These are phyloP conservation scores for Myotis findleyi DNA, from an alignment of 2,797 vertebrate genomes.

Conservation along the genomic window DNA sequence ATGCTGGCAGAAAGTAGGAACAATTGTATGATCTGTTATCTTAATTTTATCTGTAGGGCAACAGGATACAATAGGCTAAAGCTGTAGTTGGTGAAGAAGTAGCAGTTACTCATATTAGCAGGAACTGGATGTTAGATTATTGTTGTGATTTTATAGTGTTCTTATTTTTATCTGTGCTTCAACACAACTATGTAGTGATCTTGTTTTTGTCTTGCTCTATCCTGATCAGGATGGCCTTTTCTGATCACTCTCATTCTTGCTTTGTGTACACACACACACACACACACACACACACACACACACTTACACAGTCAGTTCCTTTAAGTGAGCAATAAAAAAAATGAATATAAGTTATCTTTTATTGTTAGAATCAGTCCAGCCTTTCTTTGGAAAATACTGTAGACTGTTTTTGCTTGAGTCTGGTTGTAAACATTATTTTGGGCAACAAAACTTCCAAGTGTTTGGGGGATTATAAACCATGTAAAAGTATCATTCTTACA, in stretches of 20 bases:
- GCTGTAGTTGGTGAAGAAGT: neutral
- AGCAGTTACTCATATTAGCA: neutral
- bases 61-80: neutral
- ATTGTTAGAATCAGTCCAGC: neutral
- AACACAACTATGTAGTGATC: neutral
- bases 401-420: neutral
- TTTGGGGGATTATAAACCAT: neutral
- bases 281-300: neutral
- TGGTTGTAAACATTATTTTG: neutral
- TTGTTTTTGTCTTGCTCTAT: neutral
- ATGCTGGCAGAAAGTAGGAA: neutral
- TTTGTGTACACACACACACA: accelerated
- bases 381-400: neutral
- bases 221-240: neutral
- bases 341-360: slow-evolving; percentile 14
- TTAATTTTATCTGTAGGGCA: neutral
- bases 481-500: neutral
- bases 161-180: neutral
- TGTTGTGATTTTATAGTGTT: neutral
- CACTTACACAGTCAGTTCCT: neutral
- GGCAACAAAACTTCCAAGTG: neutral
- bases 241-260: neutral
- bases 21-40: neutral
- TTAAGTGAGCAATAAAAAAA: slow-evolving; percentile 8
- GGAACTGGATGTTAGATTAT: neutral